Percentiles rank a stretch among this genome's conserved stretches.
Conservation (phyloP, 2,797 vertebrate genomes). For the Luscinia luscinia region DNA sequence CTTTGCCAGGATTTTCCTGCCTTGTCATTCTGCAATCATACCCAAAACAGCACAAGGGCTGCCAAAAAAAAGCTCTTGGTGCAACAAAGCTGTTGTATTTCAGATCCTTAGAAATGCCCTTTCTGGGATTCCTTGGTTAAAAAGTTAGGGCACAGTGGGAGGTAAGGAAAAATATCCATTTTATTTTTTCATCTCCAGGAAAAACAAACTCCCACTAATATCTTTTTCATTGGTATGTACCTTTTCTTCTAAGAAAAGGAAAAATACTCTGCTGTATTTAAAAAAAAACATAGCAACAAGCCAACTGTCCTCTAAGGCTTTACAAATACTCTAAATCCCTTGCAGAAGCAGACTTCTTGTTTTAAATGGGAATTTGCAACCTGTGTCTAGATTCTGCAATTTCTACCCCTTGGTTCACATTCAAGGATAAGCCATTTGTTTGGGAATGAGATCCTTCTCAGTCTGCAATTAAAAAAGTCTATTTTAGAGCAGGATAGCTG, state of each 20-base stretch:
- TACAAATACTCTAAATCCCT: neutral
- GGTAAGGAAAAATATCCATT: neutral
- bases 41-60: neutral
- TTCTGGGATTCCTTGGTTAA: neutral
- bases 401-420: neutral
- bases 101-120: neutral
- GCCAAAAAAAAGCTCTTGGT: neutral
- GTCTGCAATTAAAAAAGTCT: conserved; percentile 21
- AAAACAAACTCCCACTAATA: neutral
- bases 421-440: neutral
- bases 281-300: neutral
- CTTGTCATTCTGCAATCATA: neutral
- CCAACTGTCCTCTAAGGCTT: neutral
- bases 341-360: neutral
- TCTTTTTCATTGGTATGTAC: neutral
- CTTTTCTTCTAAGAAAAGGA: neutral
- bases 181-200: neutral
- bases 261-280: neutral
- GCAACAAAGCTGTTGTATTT: neutral
- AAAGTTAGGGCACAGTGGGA: neutral
- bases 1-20: neutral
- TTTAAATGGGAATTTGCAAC: conserved; percentile 4
- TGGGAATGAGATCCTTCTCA: neutral
- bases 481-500: neutral
- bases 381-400: neutral